Evolutionary conservation across 1,140 invertebrate species (phyloP).

Genomic region (Leptinotarsa texana): DNA sequence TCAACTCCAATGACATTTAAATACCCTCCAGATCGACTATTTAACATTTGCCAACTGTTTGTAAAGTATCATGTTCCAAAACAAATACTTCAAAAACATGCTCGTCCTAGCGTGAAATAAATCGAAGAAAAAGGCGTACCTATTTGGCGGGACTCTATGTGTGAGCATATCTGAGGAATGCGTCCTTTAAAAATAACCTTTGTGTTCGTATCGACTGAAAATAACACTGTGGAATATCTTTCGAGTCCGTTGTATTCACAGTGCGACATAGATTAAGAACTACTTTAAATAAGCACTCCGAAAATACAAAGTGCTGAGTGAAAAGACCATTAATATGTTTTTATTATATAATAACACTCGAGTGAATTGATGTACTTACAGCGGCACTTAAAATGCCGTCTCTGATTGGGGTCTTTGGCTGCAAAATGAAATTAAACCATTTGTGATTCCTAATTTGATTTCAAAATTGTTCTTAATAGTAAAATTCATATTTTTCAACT

Average conservation of each 20-base stretch:
- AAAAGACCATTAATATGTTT: slow-evolving; percentile 27
- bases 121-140: no score
- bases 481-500: no score
- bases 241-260: slow-evolving; percentile 20
- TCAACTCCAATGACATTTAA: no score
- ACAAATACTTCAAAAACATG: no score
- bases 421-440: no score
- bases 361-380: slow-evolving; percentile 12
- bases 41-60: no score
- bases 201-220: slow-evolving; percentile 19
- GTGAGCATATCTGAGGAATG: background rate
- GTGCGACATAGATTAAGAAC: slow-evolving; percentile 13
- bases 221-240: slow-evolving; percentile 18
- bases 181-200: slow-evolving; percentile 26
- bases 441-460: no score
- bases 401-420: slow-evolving; percentile 6
- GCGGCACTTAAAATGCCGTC: slow-evolving; percentile 6
- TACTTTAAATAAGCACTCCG: slow-evolving; percentile 23
- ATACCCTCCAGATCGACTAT: no score
- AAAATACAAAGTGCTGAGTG: slow-evolving; percentile 26
- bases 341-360: slow-evolving; percentile 28
- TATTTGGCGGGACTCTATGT: no score
- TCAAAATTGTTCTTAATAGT: no score
- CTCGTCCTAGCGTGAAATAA: no score
- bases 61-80: no score